phyloP scores from a whole-genome alignment of 1,140 invertebrate species.

The Diorhabda elongata region DNA sequence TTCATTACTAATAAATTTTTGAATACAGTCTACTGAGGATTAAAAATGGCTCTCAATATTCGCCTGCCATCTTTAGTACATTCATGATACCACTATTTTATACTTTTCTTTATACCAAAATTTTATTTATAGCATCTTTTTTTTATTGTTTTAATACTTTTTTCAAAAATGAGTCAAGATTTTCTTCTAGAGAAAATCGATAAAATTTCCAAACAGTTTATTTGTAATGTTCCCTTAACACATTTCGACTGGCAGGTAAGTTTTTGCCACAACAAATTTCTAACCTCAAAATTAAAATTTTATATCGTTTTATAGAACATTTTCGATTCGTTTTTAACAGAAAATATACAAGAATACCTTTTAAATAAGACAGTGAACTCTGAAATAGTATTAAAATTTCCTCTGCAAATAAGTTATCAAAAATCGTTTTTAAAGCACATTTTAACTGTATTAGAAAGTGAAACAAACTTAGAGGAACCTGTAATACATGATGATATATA shows the following conservation, averaged over 20 bases:
- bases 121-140: no score
- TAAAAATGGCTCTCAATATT: no score
- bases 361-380: constrained; percentile 48
- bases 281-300: constrained; percentile 13
- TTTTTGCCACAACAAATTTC: constrained; percentile 10
- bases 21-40: no score
- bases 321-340: constrained; percentile 28
- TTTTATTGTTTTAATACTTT: no score
- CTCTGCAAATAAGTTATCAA: constrained; percentile 50
- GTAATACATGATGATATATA: constrained; percentile 51
- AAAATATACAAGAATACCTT: constrained; percentile 43
- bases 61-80: no score
- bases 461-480: constrained; percentile 18
- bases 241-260: constrained; percentile 45
- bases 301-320: constrained; percentile 30
- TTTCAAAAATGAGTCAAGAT: no score
- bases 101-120: no score
- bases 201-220: constrained; percentile 41
- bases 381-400: constrained; percentile 45
- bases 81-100: no score
- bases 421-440: constrained; percentile 50
- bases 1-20: no score
- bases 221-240: constrained; percentile 45
- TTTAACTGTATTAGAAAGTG: constrained; percentile 48
- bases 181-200: constrained; percentile 12